These are phyloP conservation scores for Pseudomyrmex sp. DNA, from an alignment of 1,140 invertebrate genomes.

Conservation along the genomic window DNA sequence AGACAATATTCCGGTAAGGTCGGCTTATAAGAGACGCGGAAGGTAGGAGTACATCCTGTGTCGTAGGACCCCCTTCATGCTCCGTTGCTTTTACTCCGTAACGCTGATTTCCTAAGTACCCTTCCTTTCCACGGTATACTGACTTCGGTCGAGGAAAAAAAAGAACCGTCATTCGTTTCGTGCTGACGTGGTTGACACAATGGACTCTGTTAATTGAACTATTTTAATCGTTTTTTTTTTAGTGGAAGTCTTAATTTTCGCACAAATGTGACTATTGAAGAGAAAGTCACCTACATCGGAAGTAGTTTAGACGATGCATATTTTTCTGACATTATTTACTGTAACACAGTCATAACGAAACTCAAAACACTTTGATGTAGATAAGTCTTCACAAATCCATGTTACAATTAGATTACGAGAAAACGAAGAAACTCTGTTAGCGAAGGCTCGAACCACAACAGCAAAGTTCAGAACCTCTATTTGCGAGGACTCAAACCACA, in stretches of 20 bases:
- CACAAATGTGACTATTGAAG: slow-evolving; percentile 20
- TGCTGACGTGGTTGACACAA: slow-evolving; percentile 53
- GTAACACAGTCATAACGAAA: no score
- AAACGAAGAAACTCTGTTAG: no score
- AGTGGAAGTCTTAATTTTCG: slow-evolving; percentile 15
- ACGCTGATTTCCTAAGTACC: slow-evolving; percentile 80
- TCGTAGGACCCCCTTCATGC: slow-evolving; percentile 77
- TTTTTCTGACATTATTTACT: no score
- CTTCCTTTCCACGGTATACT: slow-evolving; percentile 74
- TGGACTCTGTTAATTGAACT: slow-evolving; percentile 65
- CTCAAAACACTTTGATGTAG: no score
- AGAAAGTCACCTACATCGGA: no score
- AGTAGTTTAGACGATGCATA: no score
- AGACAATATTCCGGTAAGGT: slow-evolving; percentile 71
- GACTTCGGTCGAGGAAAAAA: slow-evolving; percentile 39
- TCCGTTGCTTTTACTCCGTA: slow-evolving; percentile 78
- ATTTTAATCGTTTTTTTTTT: slow-evolving; percentile 24
- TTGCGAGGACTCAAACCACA: no score
- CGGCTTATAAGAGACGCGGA: slow-evolving; percentile 71
- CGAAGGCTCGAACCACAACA: no score
- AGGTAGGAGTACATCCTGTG: slow-evolving; percentile 79
- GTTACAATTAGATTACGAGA: no score
- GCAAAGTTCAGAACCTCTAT: no score
- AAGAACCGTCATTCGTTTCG: slow-evolving; percentile 22
- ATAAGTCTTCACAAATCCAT: no score